Base-by-base conservation (phyloP, 2,888 invertebrate genomes). In the Stenurella melanura region DNA sequence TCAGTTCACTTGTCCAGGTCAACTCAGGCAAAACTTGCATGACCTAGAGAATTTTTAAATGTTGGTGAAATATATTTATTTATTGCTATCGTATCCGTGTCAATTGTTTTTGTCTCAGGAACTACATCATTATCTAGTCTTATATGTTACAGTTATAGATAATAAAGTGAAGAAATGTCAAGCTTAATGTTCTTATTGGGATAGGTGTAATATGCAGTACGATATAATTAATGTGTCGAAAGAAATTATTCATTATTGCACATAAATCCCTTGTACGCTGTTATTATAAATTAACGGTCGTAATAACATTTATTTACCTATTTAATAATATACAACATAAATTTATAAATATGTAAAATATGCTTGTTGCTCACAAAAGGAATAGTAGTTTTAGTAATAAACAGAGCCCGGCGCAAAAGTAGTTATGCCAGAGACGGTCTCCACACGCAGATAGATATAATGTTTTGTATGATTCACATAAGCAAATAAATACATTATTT, bases 21-120 rank as follows among this genome's bases (percentile, higher is more conserved):
- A 75, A 42, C 50, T 30, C 69, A 34, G 30, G 67, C 71, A 54
- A 71, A 60, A 50, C 66, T 60, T 54, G 71, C 50, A 21, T 71
- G 75, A 75, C 75, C 75, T 67, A 75, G 71, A 75, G 71, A 58
- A 66, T 60, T 60, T 75, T 75, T 58, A 71, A 71, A 75, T 56
- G 57, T 50, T 38, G 15, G 57, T 75, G 75, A 75, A 69, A 64
- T 63, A 73, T 67, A 80, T 72, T 61, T 54, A 61, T 50, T 72
- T 63, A 54, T 26, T 54, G 50, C 9, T 21, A 42, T 18, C 30
- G 11, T 30, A 72, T 72, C 63, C 19, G 63, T 72, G 72, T 72
- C 72, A 19, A 17, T n/a, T 10, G 63, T 72, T 72, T 63, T 72
- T 72, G 19, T 54, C n/a, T 50, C 54, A 54, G n/a, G 42, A 54